Base-by-base conservation (phyloP, 1,140 invertebrate genomes). In the Drosophila lowei region DNA sequence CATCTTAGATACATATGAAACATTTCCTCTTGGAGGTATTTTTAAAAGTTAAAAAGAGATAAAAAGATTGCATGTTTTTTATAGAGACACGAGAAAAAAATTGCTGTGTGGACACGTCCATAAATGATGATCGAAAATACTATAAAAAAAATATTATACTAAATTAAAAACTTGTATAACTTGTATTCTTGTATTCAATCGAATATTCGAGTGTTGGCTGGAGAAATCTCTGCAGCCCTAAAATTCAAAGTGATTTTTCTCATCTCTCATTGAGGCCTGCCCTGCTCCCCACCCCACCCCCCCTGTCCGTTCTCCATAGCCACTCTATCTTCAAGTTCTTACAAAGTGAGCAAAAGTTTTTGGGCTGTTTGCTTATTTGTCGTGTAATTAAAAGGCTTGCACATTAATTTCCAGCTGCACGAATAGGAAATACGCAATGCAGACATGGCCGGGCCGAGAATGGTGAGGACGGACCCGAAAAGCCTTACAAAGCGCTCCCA, bases 361-460 rank as follows among this genome's bases (percentile, higher is more conserved):
- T 70, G 60, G 64, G 59, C 64, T 85, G 76, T 85, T 84, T 84
- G 72, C 79, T 84, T 85, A 76, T 85, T 85, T 85, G 77, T 85
- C 77, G 67, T 73, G 81, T 85, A 85, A 85, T 85, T 85, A 85
- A 85, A 85, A 85, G 81, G 81, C 80, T 77, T 60, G 80, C 77
- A 77, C 80, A 85, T 85, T 85, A 85, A 85, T 85, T 85, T 80
- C 62, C 59, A 55, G 77, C 66, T 86, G 81, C 72, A 84, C 71
- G 71, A 74, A 73, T 74, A 68, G 73, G 66, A 85, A 85, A 75
- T 77, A 71, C 80, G 80, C 80, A 85, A 61, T 85, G 80, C 80
- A 74, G 80, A 77, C 63, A 75, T 80, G 72, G 47, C 58, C 57
- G 38, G 72, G 47, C 58, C 57, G 42, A 15, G 64, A 41, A 43